Percentiles rank a stretch among this genome's conserved stretches.
Conservation (phyloP, 2,797 vertebrate species). For the Periophthalmus magnuspinnatus region DNA sequence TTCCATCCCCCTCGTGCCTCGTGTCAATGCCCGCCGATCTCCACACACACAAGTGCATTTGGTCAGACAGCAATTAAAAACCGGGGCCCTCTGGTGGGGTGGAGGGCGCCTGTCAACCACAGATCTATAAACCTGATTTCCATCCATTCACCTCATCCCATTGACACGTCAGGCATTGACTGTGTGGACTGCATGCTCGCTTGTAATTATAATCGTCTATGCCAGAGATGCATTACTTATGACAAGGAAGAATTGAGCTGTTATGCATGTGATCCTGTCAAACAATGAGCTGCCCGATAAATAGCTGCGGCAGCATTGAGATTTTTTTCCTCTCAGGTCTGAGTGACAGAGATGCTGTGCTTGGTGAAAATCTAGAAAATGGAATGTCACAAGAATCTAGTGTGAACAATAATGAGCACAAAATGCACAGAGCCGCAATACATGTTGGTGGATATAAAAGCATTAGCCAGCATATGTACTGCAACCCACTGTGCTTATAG, state of each 20-base stretch:
- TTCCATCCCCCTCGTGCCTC: constrained; percentile 32
- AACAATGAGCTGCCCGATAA: constrained; percentile 42
- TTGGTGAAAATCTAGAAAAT: constrained; percentile 5
- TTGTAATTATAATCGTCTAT: constrained; percentile 65
- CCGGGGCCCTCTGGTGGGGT: constrained; percentile 42
- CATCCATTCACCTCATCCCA: constrained; percentile 64
- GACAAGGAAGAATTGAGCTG: constrained; percentile 52
- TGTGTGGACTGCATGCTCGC: constrained; percentile 53
- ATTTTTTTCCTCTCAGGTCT: constrained; percentile 13
- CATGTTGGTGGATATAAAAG: not conserved
- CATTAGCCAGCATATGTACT: too few relatives aligned
- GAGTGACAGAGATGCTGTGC: constrained; percentile 11
- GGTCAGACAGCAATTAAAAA: constrained; percentile 73
- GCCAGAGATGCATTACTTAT: constrained; percentile 47
- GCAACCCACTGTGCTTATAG: not conserved
- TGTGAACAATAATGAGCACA: constrained; percentile 1
- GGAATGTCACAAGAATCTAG: constrained; percentile 4
- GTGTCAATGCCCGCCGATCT: constrained; percentile 61
- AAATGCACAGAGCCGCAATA: not conserved
- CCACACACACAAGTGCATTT: constrained; percentile 48
- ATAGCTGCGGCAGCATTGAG: constrained; percentile 20
- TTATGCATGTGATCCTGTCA: constrained; percentile 45
- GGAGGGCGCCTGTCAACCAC: constrained; percentile 54
- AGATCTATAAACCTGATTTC: constrained; percentile 78
- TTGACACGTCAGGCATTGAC: constrained; percentile 49